Evolutionary conservation across 2,797 vertebrate species (phyloP), one percentile per base, ranked within the genome.

Genomic region (Emys orbicularis): DNA sequence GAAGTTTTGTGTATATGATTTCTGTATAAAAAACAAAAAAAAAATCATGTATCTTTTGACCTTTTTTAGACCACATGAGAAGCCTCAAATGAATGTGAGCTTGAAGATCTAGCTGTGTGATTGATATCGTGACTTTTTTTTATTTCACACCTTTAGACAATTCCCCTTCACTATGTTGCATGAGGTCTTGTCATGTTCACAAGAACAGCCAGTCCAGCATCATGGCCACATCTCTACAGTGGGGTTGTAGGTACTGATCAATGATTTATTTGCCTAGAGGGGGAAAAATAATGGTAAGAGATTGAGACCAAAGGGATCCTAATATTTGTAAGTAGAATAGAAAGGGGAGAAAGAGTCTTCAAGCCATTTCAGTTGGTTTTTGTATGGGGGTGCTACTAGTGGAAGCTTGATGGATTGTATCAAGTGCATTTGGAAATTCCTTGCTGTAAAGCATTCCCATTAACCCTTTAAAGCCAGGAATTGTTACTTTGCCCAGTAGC

Each of bases 1-100:
- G 97, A 97, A 97, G 97, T 98, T 98, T 96, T 79, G 97, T 98
- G 98, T 98, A 97, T 98, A 97, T 98, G 97, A 98, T 98, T 98
- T 98, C 98, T 98, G 97, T 98, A 97, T 96, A 97, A 97, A 98
- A 97, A 97, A 96, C 97, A 96, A 94, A 92, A 93, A n/a, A 92
- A 92, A 95, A 95, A 90, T 81, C 88, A 96, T 84, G 95, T 97
- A 97, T 96, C 97, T 96, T 94, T 92, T 92, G 96, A 97, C 96
- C 68, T 92, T 89, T 90, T 97, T 96, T 94, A 87, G 95, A 88
- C 95, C 94, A 91, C 41, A 88, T 89, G 96, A 84, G 84, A 90
- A 93, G 97, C 97, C 93, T 97, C 92, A 95, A 83, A 92, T 34
- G 93, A 87, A 93, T 92, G 44, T 94, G 57, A 95, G 92, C 91